Evolutionary conservation across 2,888 invertebrate genomes (phyloP), one percentile per base, ranked within the genome.

Genomic region (Tubiluchus corallicola): DNA sequence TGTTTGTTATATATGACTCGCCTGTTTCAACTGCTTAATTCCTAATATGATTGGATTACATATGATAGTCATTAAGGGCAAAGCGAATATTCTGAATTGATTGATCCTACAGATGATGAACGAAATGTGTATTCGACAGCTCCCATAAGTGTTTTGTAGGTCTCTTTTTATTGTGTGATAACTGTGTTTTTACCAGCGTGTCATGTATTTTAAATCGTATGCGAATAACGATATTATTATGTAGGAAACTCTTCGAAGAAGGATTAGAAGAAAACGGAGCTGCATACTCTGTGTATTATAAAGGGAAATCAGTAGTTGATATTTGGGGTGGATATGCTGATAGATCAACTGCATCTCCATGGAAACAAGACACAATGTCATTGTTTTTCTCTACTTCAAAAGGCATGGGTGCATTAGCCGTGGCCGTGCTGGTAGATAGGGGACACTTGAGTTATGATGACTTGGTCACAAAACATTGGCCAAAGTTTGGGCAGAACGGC

Each of bases 401-500:
- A 47, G 55, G 58, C 45, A 46, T 54, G 50, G 59, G 39, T 49
- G 48, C 56, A 2, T 48, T 59, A 5, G 53, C 53, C 4, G 47
- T 58, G 16, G 55, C 56, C 1, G 55, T 54, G 45, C 51, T 68
- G 21, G 63, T 64, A 3, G 64, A 67, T 46, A 57, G 60, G 29
- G 61, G 61, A 3, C 47, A 54, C 20, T 38, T 66, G 17, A 47
- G 53, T 17, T 67, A 65, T 50, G 55, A 60, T 17, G 57, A 61
- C 40, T 55, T 51, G 20, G 58, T 67, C 15, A 48, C 53, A 21
- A 52, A 53, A 15, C 60, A 60, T 47, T 67, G 67, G 67, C 66
- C 66, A 17, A 64, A 66, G 43, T 67, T 68, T 55, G 63, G 54
- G 2, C 57, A 59, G 47, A 62, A 67, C 49, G 66, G 65, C 3